These are phyloP conservation scores for Chionis minor DNA, from an alignment of 2,113 vertebrate genomes.

Conservation along the genomic window DNA sequence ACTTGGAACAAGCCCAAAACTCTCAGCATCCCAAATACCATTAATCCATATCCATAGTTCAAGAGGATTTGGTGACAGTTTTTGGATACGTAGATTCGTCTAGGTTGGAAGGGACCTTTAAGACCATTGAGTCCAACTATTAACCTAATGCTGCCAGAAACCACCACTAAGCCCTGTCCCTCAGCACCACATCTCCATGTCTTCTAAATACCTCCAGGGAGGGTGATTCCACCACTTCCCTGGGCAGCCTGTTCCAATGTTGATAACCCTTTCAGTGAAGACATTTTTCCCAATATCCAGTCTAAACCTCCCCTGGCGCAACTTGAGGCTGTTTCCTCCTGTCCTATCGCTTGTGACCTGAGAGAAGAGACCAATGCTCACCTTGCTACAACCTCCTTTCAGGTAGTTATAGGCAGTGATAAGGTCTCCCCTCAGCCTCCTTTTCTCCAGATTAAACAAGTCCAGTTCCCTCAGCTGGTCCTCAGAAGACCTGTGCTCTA, in stretches of 20 bases:
- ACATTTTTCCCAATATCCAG: background rate
- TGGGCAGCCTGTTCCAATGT: background rate
- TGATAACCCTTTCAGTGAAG: background rate
- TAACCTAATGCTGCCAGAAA: background rate
- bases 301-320: background rate
- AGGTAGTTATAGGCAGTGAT: background rate
- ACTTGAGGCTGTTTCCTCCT: background rate
- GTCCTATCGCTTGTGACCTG: background rate
- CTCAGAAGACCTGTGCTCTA: too few species aligned
- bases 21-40: background rate
- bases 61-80: background rate
- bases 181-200: background rate
- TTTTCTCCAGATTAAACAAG: background rate
- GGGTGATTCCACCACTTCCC: background rate
- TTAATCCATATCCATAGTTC: background rate
- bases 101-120: background rate
- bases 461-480: too few species aligned
- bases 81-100: background rate
- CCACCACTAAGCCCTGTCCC: background rate
- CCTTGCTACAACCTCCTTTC: background rate
- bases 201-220: background rate
- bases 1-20: background rate
- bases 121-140: background rate
- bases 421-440: background rate
- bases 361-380: background rate